Conservation (phyloP, 2,113 vertebrate species). For the Galbula dea region DNA sequence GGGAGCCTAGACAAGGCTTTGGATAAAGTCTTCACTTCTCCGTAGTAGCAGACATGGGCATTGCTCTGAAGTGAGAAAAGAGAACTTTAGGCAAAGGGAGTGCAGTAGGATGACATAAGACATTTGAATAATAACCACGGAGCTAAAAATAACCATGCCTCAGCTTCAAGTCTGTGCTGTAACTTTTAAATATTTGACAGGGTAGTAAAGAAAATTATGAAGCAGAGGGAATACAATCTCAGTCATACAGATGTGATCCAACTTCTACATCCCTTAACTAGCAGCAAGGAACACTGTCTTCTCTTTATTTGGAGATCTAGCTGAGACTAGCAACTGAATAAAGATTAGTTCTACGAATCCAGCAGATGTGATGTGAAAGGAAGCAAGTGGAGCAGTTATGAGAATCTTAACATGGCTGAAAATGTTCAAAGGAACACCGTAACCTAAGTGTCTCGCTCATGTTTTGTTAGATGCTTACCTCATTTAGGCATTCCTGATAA, state of each 20-base stretch:
- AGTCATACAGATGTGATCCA: neutral
- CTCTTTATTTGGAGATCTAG: neutral
- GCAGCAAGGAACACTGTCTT: neutral
- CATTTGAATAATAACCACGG: neutral
- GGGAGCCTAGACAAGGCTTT: neutral
- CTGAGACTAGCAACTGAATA: neutral
- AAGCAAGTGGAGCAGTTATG: neutral
- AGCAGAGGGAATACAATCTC: neutral
- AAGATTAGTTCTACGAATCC: neutral
- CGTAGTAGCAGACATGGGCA: neutral
- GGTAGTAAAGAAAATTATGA: neutral
- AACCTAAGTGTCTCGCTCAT: neutral
- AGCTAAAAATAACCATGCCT: neutral
- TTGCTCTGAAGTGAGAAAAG: neutral
- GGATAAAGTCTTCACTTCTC: neutral
- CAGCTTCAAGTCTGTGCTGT: neutral
- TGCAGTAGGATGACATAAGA: neutral
- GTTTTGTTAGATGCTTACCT: fast-evolving
- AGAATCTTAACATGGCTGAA: neutral
- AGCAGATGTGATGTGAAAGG: neutral
- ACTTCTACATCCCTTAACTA: neutral
- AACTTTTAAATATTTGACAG: neutral
- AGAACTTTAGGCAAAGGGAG: neutral
- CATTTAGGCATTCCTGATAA: neutral
- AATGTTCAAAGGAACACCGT: neutral